phyloP scores from a whole-genome alignment of 2,888 invertebrate species.

The Glomeris marginata region DNA sequence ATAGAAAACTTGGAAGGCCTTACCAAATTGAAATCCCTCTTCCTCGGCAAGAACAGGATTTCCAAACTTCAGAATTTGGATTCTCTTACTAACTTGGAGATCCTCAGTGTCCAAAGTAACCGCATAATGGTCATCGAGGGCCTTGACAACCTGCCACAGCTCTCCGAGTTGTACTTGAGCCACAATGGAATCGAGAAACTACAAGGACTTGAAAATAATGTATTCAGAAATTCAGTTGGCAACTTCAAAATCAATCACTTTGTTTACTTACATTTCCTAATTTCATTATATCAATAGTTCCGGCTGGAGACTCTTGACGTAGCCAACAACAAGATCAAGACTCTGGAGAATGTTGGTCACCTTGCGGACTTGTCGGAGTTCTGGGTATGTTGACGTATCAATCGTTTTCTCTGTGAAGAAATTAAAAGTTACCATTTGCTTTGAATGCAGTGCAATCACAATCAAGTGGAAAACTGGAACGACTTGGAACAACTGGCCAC shows the following conservation, averaged over 20 bases:
- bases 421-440: not conserved
- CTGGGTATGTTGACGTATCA: conserved; percentile 52
- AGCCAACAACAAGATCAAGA: conserved; percentile 68
- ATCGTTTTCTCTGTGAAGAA: not conserved
- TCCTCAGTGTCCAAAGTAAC: conserved; percentile 73
- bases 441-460: conserved; percentile 66
- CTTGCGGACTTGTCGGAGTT: conserved; percentile 73
- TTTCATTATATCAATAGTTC: conserved; percentile 19
- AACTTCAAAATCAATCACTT: conserved; percentile 14
- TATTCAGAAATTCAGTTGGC: conserved; percentile 15
- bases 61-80: conserved; percentile 67
- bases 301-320: conserved; percentile 74
- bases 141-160: conserved; percentile 49
- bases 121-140: conserved; percentile 75
- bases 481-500: conserved; percentile 55
- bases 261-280: not conserved
- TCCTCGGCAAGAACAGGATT: conserved; percentile 91
- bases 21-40: conserved; percentile 57
- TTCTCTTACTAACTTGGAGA: conserved; percentile 50
- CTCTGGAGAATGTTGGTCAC: conserved; percentile 60
- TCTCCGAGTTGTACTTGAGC: conserved; percentile 81
- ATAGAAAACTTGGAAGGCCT: conserved; percentile 74
- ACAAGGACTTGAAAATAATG: conserved; percentile 56
- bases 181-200: conserved; percentile 73
- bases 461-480: conserved; percentile 69